phyloP scores from a whole-genome alignment of 2,113 vertebrate genomes.

The Hippocampus abdominalis region DNA sequence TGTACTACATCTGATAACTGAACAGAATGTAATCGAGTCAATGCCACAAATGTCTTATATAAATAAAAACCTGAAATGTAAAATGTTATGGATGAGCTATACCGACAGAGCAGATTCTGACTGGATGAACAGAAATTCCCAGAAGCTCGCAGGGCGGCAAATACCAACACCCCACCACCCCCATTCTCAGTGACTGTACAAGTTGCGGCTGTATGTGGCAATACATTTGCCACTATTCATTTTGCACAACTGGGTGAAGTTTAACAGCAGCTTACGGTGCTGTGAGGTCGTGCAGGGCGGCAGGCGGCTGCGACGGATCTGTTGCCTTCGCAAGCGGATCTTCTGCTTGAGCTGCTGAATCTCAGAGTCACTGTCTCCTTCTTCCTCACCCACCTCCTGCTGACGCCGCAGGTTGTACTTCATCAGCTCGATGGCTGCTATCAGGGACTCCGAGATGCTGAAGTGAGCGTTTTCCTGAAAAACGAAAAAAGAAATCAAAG shows the following conservation, averaged over 20 bases:
- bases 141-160: no score
- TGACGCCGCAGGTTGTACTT: constrained; percentile 89
- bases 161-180: no score
- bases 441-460: constrained; percentile 95
- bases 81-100: background rate
- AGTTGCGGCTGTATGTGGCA: no score
- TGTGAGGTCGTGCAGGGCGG: constrained; percentile 53
- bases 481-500: background rate
- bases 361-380: constrained; percentile 87
- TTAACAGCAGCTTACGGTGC: constrained; percentile 48
- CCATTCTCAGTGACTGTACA: background rate
- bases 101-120: no score
- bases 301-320: constrained; percentile 82
- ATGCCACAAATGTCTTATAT: background rate
- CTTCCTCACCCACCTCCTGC: constrained; percentile 77
- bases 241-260: background rate
- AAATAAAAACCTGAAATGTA: background rate
- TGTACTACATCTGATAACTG: background rate
- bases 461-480: constrained; percentile 96
- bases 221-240: background rate
- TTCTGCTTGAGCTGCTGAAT: constrained; percentile 97
- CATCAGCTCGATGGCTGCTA: constrained; percentile 97
- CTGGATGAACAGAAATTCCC: no score
- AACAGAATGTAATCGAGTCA: background rate
- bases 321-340: constrained; percentile 88